These are phyloP conservation scores for Benthosema pterotum DNA, from an alignment of 2,797 vertebrate genomes.

Conservation along the genomic window DNA sequence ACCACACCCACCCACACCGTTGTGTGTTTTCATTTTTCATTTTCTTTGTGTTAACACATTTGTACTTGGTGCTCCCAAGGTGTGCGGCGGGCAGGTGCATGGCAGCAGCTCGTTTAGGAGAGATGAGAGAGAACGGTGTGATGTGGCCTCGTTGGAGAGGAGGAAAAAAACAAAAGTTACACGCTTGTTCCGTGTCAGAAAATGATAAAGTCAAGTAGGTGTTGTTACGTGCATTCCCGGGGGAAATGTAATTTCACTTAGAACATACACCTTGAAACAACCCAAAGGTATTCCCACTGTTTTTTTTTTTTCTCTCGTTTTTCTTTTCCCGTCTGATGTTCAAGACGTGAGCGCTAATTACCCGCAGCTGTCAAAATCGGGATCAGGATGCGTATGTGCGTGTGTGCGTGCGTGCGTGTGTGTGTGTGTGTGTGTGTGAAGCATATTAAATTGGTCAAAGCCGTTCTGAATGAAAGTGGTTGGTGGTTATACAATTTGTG, in stretches of 20 bases:
- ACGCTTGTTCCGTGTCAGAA: conserved; percentile 30
- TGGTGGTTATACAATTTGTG: no score
- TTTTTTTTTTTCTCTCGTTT: no score
- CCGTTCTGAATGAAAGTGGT: no score
- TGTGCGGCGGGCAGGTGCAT: conserved; percentile 39
- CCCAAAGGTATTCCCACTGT: neutral
- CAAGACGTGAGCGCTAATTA: conserved; percentile 20
- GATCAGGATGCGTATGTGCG: neutral
- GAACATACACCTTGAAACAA: neutral
- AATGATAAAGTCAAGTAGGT: neutral
- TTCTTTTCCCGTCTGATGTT: conserved; percentile 16
- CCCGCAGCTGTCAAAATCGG: conserved; percentile 12
- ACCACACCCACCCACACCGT: neutral
- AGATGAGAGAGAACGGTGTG: conserved; percentile 24
- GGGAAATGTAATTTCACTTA: conserved; percentile 14
- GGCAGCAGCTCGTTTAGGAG: conserved; percentile 31
- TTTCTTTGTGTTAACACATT: conserved; percentile 29
- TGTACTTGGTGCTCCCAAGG: conserved; percentile 34
- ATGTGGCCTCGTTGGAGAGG: no score
- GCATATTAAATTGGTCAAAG: no score
- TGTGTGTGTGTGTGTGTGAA: no score
- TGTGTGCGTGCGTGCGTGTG: conserved; percentile 1
- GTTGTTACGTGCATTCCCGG: neutral
- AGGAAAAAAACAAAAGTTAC: conserved; percentile 18
- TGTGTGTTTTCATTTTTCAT: conserved; percentile 38